A percentile compares a stretch with the other conserved stretches of the same genome.
These are phyloP conservation scores for Adelosebastes latens DNA, from an alignment of 2,797 vertebrate species.

Conservation along the genomic window DNA sequence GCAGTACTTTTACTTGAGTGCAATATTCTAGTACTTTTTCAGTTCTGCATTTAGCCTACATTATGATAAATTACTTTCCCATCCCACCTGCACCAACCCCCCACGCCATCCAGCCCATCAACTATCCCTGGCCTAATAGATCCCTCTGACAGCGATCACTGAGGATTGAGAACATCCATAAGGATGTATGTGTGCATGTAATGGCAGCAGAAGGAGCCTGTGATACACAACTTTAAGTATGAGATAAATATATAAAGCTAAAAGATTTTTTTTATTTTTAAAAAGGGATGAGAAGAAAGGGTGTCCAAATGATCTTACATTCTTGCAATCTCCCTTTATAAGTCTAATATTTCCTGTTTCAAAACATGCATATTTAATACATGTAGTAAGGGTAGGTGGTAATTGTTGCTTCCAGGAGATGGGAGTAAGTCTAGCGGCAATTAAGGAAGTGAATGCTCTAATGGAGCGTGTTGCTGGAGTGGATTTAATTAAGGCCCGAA, in stretches of 20 bases:
- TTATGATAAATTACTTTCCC: neutral
- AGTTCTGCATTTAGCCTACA: neutral
- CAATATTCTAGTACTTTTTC: neutral
- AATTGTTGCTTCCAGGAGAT: neutral
- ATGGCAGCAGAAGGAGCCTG: neutral
- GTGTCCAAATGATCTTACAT: neutral
- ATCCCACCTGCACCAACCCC: neutral
- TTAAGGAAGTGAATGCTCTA: conserved; percentile 28
- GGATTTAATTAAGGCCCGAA: conserved; percentile 5
- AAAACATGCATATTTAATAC: neutral
- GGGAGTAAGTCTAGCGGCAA: conserved; percentile 1
- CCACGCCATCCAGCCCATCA: neutral
- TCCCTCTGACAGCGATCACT: neutral
- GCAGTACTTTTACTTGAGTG: neutral
- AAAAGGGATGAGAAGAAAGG: neutral
- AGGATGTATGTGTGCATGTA: neutral
- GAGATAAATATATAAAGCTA: neutral
- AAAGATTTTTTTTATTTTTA: neutral
- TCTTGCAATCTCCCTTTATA: neutral
- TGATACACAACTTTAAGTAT: too few relatives aligned
- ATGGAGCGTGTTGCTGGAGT: neutral
- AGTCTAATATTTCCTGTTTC: neutral
- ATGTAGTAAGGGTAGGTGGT: neutral
- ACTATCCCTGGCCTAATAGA: neutral
- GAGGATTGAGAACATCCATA: neutral